Percentiles rank a stretch among this genome's conserved stretches.
These are phyloP conservation scores for Phalacrocorax carbo DNA, from an alignment of 2,113 vertebrate genomes.

Conservation along the genomic window DNA sequence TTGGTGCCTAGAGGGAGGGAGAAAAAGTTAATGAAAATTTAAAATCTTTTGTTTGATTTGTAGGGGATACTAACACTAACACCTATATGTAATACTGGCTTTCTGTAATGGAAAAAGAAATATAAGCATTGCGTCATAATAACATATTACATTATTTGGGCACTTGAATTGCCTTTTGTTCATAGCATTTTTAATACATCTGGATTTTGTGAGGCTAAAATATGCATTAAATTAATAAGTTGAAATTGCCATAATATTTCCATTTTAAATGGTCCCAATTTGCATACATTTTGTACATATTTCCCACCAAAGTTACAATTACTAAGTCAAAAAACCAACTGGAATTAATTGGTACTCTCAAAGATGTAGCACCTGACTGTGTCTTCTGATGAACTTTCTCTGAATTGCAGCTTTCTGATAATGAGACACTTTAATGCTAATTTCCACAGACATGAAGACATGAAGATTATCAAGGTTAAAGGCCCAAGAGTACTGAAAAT, in stretches of 20 bases:
- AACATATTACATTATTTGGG: not conserved
- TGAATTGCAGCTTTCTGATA: not conserved
- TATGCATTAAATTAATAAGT: not conserved
- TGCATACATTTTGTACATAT: not conserved
- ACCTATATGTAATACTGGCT: not conserved
- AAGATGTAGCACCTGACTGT: not conserved
- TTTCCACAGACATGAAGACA: not conserved
- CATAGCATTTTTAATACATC: not conserved
- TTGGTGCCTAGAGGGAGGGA: not conserved
- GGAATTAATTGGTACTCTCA: not conserved
- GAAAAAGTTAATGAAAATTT: not conserved
- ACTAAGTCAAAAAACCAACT: not conserved
- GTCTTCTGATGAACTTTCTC: not conserved
- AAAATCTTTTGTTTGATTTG: not conserved
- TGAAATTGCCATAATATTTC: not conserved
- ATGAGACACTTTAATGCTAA: not conserved
- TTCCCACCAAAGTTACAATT: not conserved
- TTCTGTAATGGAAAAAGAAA: not conserved
- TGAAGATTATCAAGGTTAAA: not conserved
- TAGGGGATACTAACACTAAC: not conserved
- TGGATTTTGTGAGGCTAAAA: not conserved
- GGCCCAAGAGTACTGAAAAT: not conserved
- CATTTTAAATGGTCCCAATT: not conserved
- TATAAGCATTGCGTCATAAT: not conserved
- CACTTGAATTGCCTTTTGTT: not conserved